These are phyloP conservation scores for Harlomillsia oculata DNA, from an alignment of 1,140 invertebrate genomes.

Conservation along the genomic window DNA sequence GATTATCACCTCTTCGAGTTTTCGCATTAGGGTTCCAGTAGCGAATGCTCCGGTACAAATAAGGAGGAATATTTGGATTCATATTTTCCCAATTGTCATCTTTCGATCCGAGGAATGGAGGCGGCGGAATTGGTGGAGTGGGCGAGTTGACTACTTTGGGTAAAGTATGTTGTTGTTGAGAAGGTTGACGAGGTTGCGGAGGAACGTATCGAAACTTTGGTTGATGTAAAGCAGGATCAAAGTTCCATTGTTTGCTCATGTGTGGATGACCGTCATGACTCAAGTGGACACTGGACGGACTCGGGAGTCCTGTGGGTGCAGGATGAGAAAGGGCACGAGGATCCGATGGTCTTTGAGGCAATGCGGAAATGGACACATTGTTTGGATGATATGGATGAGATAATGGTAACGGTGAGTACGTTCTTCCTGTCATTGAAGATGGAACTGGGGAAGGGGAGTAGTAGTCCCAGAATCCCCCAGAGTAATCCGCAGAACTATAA, in stretches of 20 bases:
- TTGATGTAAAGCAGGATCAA: conserved; percentile 61
- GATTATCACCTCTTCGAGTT: conserved; percentile 29
- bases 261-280: neutral
- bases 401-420: conserved; percentile 7
- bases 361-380: conserved; percentile 9
- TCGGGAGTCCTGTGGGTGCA: neutral
- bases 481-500: conserved; percentile 21
- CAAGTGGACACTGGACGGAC: neutral
- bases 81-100: conserved; percentile 13
- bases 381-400: conserved; percentile 12
- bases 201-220: conserved; percentile 68
- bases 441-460: conserved; percentile 15
- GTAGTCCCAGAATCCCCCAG: conserved; percentile 24
- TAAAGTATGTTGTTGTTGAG: no score
- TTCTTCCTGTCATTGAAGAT: conserved; percentile 1
- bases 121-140: conserved; percentile 40
- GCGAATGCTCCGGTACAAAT: conserved; percentile 28
- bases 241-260: conserved; percentile 56
- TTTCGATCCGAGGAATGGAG: conserved; percentile 34
- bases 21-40: conserved; percentile 27
- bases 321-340: neutral
- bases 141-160: conserved; percentile 30
- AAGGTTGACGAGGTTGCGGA: conserved; percentile 36
- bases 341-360: neutral
- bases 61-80: conserved; percentile 18